Base-by-base conservation (phyloP, 2,888 invertebrate genomes). In the Archips xylosteana region DNA sequence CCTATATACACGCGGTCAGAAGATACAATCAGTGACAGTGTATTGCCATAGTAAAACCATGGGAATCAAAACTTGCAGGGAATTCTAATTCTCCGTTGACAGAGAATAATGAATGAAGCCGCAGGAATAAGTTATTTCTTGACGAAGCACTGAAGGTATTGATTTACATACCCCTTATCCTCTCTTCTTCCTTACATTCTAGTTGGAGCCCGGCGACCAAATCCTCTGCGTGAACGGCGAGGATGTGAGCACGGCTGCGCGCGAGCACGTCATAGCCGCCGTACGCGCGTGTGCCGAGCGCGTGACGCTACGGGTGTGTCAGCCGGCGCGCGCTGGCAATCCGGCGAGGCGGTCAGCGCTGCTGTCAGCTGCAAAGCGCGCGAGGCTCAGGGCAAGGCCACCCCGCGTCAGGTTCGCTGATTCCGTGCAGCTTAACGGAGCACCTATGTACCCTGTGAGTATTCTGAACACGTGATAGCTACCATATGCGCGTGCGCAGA, bases 161-260 rank as follows among this genome's bases (percentile, higher is more conserved):
- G 45, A 45, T 12, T 45, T 45, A 12, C 3, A 45, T 12, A 12
- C 3, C 45, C 23, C 23, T 23, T 23, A 23, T 23, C 23, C 23
- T 2, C 12, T 45, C 10, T 2, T 45, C 3, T 2, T 45, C 39
- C 39, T 4, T 6, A 39, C 5, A 39, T 87, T 94, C 15, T 90
- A 96, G 95, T 92, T 99, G 76, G 96, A 97, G 83, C 98, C 98
- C 0, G 98, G 98, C 5, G 99, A 99, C 88, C 98, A 98, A 89
- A 98, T 99, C 82, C 95, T 98, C 51, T 96, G 96, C 79, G 98
- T 99, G 64, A 98, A 99, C 87, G 98, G 97, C 1, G 98, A 98
- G 89, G 98, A 98, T 86, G 98, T 99, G 12, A 96, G 97, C 86
- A 91, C 96, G 64, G 97, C 98, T 2, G 97, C 98, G 0, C 95